Base-by-base conservation (phyloP, 2,113 vertebrate species). In the Aptenodytes patagonicus region DNA sequence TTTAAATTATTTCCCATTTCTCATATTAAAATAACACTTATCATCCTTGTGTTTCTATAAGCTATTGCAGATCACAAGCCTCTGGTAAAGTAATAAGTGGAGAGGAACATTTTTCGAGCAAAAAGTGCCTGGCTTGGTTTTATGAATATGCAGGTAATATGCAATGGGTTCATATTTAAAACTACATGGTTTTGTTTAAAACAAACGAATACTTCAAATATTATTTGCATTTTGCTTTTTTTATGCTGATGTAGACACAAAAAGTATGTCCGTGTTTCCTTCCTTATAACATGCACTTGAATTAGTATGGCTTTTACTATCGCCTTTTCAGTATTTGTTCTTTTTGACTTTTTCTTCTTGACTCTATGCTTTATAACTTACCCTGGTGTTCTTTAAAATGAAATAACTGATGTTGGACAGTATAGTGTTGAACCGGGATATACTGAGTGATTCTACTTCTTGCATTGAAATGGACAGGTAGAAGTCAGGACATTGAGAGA, bases 71-170 rank as follows among this genome's bases (percentile, higher is more conserved):
- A 96, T 98, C 99, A 95, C 99, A 99, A 97, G 97, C 98, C 52
- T 98, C 98, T 83, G 97, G 98, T 97, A 98, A 98, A 98, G 97
- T 99, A 46, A 98, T 99, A 96, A 98, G 96, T 87, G 95, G 97
- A 83, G 99, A 99, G 46, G 99, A 99, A 91, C 98, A 98, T 87
- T 99, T 99, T 98, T 99, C 99, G 97, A 99, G 98, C 97, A 99
- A 99, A 97, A 99, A 99, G 98, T 99, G 99, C 98, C 98, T 99
- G 97, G 98, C 99, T 91, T 99, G 99, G 99, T 99, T 99, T 98
- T 99, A 99, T 90, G 99, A 99, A 96, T 99, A 99, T 97, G 98
- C 99, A 97, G 99, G 99, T 99, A 98, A 96, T 97, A 89, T 82
- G 25, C 93, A 89, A 49, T 94, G 11, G 75, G 83, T 94, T 86